phyloP scores from a whole-genome alignment of 2,888 invertebrate species.

The Sceliomorpha sp. region DNA sequence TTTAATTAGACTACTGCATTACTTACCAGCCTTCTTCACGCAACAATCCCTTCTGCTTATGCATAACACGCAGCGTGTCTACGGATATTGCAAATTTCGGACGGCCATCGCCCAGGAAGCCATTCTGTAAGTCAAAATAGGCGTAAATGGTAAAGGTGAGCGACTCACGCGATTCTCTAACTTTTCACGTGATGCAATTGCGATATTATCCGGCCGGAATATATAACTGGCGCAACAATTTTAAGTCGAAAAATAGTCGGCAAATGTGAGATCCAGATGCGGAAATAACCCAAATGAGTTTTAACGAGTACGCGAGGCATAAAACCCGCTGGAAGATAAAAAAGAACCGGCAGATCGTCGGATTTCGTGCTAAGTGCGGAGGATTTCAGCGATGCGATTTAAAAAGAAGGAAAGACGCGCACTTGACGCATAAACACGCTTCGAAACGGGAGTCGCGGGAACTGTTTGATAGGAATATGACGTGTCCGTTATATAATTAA shows the following conservation, averaged over 20 bases:
- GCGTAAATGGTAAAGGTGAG: conserved; percentile 54
- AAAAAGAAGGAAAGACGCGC: neutral
- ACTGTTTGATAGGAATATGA: conserved; percentile 29
- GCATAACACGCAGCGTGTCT: conserved; percentile 37
- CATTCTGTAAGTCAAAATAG: conserved; percentile 56
- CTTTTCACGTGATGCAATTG: conserved; percentile 53
- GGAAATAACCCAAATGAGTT: conserved; percentile 49
- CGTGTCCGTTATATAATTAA: conserved; percentile 32
- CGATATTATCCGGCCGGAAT: conserved; percentile 45
- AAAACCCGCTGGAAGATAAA: conserved; percentile 1
- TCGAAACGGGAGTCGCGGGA: conserved; percentile 7
- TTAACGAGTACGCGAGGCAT: conserved; percentile 12
- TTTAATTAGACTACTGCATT: conserved; percentile 24
- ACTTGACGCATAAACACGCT: conserved; percentile 15
- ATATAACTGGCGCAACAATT: conserved; percentile 30
- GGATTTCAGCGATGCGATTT: neutral
- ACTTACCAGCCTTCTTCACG: conserved; percentile 27
- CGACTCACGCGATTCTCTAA: conserved; percentile 54
- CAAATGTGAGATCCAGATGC: conserved; percentile 31
- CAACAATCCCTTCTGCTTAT: conserved; percentile 22
- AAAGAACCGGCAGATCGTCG: conserved; percentile 20
- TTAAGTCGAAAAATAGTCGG: conserved; percentile 15
- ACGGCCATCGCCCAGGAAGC: conserved; percentile 50
- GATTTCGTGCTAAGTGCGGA: conserved; percentile 16
- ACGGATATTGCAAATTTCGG: conserved; percentile 57